A percentile compares a stretch with the other conserved stretches of the same genome.
These are phyloP conservation scores for Rynchops niger DNA, from an alignment of 2,113 vertebrate genomes.

Conservation along the genomic window DNA sequence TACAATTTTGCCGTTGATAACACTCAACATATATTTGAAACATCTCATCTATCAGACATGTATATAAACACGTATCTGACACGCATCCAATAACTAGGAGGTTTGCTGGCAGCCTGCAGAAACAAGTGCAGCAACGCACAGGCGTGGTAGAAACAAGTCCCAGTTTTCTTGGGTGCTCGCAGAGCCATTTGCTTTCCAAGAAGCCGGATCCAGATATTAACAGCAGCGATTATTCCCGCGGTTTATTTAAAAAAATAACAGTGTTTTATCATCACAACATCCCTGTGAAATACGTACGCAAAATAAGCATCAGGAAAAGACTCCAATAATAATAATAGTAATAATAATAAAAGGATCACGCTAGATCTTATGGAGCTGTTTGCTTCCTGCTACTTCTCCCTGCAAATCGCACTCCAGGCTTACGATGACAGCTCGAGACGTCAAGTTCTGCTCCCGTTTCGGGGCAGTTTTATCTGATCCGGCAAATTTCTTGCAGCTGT, in stretches of 20 bases:
- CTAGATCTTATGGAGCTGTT: neutral
- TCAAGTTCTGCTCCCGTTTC: neutral
- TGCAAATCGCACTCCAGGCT: neutral
- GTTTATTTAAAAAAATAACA: neutral
- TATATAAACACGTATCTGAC: neutral
- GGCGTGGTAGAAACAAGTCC: fast-evolving
- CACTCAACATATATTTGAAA: neutral
- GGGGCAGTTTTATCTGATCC: neutral
- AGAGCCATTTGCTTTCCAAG: neutral
- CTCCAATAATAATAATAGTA: neutral
- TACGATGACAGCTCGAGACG: neutral
- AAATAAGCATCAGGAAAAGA: neutral
- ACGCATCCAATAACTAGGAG: neutral
- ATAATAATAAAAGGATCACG: neutral
- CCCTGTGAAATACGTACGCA: neutral
- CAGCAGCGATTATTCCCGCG: neutral
- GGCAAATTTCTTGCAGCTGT: neutral
- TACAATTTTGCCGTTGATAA: neutral
- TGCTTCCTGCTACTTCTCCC: neutral
- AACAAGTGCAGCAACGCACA: neutral
- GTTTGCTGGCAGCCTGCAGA: neutral
- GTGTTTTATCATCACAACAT: neutral
- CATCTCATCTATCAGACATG: neutral
- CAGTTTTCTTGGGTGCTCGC: fast-evolving
- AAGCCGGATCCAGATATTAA: neutral